Evolutionary conservation across 37 sponge, comb jelly and placozoan species (phyloP), one percentile per base, ranked within the genome.

Genomic region (Chondrosia reniformis): DNA sequence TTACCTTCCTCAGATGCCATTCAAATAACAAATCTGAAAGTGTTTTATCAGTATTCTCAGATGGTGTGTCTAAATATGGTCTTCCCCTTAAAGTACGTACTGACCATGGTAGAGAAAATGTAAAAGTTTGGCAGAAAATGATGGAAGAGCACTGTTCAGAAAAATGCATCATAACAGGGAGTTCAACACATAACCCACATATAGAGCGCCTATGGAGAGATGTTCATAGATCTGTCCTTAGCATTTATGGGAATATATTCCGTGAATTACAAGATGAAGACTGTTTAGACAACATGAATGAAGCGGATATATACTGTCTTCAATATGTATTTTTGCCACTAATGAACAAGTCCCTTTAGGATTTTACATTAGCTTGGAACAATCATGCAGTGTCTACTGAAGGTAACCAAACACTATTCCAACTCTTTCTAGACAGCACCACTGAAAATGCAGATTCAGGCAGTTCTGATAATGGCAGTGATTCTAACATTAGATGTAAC

Each of bases 331-430:
- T 79, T 15, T 19, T 45, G 22, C 54, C 52, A 17, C 32, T 52
- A 8, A 79, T 79, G 2, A 79, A 79, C 34, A 9, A 44, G 5
- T 40, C 25, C 41, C 33, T 79, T 3, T 5, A 32, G 0, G 64
- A 44, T 33, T 79, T 79, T 56, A 44, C 54, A 15, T 27, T 0
- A 27, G 45, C 37, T 36, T 79, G 80, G 80, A 79, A 79, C 52
- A 63, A 79, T 30, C 80, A 79, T 79, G 21, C 66, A 34, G 0
- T 79, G 5, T 79, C 80, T 25, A 79, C 80, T 6, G 67, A 63
- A 66, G 43, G 39, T 12, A 62, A 33, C 36, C 63, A 9, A 77
- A 46, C 78, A 33, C 78, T 63, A 27, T 9, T 34, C 1, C 80
- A 79, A 31, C 67, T 79, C 34, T 79, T 45, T 27, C 19, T 64